Conservation (phyloP, 2,888 invertebrate genomes). For the Tineola bisselliella region DNA sequence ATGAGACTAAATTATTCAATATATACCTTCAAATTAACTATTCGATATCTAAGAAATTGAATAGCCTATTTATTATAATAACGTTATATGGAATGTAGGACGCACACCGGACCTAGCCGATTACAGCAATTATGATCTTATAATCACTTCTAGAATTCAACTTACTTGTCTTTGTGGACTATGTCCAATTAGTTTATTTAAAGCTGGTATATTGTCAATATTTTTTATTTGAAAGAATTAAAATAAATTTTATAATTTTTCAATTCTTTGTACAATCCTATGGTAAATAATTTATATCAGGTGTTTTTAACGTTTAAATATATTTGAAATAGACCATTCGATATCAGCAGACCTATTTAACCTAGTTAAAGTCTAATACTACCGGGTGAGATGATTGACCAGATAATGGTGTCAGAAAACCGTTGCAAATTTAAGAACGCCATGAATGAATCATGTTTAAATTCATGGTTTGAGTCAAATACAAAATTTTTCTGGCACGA, state of each 20-base stretch:
- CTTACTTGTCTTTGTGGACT: background rate
- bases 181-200: background rate
- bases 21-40: background rate
- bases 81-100: background rate
- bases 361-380: background rate
- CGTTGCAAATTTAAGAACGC: constrained; percentile 34
- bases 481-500: background rate
- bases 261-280: too few species aligned
- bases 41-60: background rate
- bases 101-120: constrained; percentile 15
- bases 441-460: constrained; percentile 12
- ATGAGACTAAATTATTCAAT: background rate
- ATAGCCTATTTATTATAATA: constrained; percentile 8
- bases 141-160: background rate
- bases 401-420: constrained; percentile 49
- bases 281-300: too few species aligned
- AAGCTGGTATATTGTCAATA: too few species aligned
- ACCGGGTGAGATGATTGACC: constrained; percentile 44
- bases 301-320: too few species aligned
- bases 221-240: background rate
- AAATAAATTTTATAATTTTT: too few species aligned
- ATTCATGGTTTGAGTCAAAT: constrained; percentile 8
- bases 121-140: constrained; percentile 13
- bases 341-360: background rate
- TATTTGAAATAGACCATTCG: background rate